Base-by-base conservation (phyloP, 1,140 invertebrate species). In the Bombus soroeensis region DNA sequence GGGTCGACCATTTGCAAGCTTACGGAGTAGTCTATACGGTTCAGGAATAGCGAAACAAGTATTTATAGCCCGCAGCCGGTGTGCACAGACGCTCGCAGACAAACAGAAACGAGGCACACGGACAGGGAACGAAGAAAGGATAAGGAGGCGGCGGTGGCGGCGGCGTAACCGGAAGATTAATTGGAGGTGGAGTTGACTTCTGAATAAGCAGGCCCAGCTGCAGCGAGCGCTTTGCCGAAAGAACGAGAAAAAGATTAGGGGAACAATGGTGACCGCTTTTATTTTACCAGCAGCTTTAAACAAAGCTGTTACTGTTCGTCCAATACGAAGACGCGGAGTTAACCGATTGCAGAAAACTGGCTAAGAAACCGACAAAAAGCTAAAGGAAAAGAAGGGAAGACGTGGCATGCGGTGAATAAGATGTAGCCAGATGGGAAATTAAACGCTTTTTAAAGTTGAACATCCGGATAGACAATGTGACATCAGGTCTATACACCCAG, bases 1-100 rank as follows among this genome's bases (percentile, higher is more conserved):
- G 25, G 25, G 34, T 64, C 84, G 81, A 78, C 88, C 88, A 90
- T 88, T 92, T 91, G 89, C 83, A 87, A 87, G 85, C 81, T 78
- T 66, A 72, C 81, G 57, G 34, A 47, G 78, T 77, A 85, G 81
- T 82, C 86, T 89, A 85, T 85, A 85, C 83, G 66, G 66, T 83
- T 81, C 80, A 88, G 70, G 83, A 88, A 85, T 86, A 83, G 84
- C 64, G 80, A 81, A 88, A 86, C 83, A 86, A 88, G 83, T 89
- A 87, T 89, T 87, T 88, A 88, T 83, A 82, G 74, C 57, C 43
- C n/a, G 57, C 73, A 87, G 74, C 68, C 81, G 74, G 66, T 8
- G 47, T 53, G 32, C 57, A 6, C 32, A 41, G 28, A 22, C 15
- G 74, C 34, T 28, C 34, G 13, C 25, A 10, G 22, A 6, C 39